These are phyloP conservation scores for Hyles lineata DNA, from an alignment of 2,888 invertebrate genomes.

Conservation along the genomic window DNA sequence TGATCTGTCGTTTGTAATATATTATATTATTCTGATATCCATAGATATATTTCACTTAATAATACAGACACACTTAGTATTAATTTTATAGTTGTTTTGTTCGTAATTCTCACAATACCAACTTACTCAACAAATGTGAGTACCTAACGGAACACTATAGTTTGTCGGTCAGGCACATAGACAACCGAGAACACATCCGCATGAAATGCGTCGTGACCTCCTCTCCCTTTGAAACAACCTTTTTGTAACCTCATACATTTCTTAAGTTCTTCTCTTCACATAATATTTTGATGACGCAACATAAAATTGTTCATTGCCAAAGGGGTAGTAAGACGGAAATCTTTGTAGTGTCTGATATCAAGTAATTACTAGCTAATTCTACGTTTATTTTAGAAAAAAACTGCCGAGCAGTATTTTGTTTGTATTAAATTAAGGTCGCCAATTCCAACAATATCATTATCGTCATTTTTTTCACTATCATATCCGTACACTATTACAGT, in stretches of 20 bases:
- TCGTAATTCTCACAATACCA: not conserved
- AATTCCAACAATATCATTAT: too few species aligned
- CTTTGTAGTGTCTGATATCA: too few species aligned
- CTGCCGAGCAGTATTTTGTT: too few species aligned
- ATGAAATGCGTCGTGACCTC: conserved; percentile 1
- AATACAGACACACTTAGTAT: too few species aligned
- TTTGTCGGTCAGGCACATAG: not conserved
- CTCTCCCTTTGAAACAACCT: not conserved
- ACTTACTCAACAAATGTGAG: too few species aligned
- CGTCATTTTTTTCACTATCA: too few species aligned
- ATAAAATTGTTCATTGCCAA: not conserved
- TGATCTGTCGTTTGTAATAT: not conserved
- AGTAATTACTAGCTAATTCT: too few species aligned
- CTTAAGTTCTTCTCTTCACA: not conserved
- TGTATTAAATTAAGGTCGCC: too few species aligned
- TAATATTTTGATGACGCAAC: not conserved
- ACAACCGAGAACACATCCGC: conserved; percentile 9
- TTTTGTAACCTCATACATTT: not conserved
- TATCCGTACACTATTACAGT: too few species aligned
- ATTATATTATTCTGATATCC: not conserved
- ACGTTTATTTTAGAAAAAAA: too few species aligned
- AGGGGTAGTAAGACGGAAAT: too few species aligned
- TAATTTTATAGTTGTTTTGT: not conserved
- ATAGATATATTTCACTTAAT: too few species aligned
- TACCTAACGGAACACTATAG: not conserved